A percentile compares a stretch with the other conserved stretches of the same genome.
Evolutionary conservation across 2,113 vertebrate species (phyloP).

Genomic region (Oceanodroma tethys): DNA sequence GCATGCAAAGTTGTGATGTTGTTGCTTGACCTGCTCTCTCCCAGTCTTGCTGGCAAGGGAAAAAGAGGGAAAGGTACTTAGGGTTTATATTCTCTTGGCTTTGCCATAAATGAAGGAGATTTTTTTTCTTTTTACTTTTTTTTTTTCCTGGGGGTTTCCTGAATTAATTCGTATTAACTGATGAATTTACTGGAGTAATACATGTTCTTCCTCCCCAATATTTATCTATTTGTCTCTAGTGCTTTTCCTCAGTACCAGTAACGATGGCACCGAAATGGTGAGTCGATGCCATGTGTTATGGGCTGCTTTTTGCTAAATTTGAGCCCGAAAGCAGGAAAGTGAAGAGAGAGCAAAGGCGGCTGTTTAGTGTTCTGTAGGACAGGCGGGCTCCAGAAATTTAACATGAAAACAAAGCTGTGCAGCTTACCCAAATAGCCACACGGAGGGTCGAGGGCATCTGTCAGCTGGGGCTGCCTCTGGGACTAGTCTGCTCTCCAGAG

Average conservation of each 20-base stretch:
- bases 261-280: rapidly evolving
- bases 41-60: not conserved
- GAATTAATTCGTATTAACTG: not conserved
- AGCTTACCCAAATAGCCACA: not conserved
- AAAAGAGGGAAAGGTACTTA: not conserved
- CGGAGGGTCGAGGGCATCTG: not conserved
- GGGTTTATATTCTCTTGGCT: not conserved
- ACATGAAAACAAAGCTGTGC: not conserved
- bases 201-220: not conserved
- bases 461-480: not conserved
- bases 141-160: not conserved
- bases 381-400: not conserved
- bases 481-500: not conserved
- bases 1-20: not conserved
- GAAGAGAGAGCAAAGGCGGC: not conserved
- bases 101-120: not conserved
- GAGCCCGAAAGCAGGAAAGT: not conserved
- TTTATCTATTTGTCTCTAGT: not conserved
- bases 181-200: not conserved
- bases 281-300: not conserved
- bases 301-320: not conserved
- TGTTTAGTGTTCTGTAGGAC: not conserved
- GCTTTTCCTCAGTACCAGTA: not conserved
- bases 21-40: not conserved
- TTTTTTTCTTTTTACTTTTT: too few relatives aligned